phyloP scores from a whole-genome alignment of 2,888 invertebrate genomes.

The Gryllus longicercus region DNA sequence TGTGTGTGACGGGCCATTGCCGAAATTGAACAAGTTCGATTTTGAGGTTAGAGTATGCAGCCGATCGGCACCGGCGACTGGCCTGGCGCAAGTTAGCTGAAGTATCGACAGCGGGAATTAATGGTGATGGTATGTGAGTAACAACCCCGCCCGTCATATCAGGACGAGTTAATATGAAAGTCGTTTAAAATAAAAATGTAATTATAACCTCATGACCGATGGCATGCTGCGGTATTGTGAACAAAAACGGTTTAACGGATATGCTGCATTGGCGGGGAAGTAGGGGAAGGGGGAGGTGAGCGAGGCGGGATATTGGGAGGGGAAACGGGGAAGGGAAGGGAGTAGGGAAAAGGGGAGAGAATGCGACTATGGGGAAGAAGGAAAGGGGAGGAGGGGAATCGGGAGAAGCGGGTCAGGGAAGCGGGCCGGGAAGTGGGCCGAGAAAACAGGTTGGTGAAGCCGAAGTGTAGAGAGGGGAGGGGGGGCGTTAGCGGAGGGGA shows the following conservation, averaged over 20 bases:
- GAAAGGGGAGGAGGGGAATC: neutral
- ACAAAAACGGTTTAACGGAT: too few species aligned
- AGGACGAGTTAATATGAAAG: constrained; percentile 6
- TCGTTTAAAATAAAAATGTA: constrained; percentile 17
- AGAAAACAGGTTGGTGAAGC: neutral
- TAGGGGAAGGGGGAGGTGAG: too few species aligned
- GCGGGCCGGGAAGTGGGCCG: too few species aligned
- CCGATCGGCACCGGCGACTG: neutral
- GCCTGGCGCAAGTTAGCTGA: neutral
- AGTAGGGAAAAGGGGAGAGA: neutral
- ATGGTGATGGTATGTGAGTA: neutral
- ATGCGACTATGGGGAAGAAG: neutral
- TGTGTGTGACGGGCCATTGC: neutral
- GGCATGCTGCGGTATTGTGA: too few species aligned
- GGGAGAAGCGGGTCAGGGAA: too few species aligned
- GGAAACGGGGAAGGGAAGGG: neutral
- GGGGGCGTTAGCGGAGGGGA: neutral
- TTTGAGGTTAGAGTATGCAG: neutral
- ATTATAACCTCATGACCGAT: constrained; percentile 1
- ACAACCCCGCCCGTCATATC: neutral
- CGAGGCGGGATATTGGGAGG: neutral
- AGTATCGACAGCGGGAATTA: constrained; percentile 17
- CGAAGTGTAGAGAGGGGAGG: neutral
- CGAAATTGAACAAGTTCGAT: constrained; percentile 17
- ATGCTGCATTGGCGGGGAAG: too few species aligned